phyloP scores from a whole-genome alignment of 2,797 vertebrate genomes.

The Chaetodon trifasciatus region DNA sequence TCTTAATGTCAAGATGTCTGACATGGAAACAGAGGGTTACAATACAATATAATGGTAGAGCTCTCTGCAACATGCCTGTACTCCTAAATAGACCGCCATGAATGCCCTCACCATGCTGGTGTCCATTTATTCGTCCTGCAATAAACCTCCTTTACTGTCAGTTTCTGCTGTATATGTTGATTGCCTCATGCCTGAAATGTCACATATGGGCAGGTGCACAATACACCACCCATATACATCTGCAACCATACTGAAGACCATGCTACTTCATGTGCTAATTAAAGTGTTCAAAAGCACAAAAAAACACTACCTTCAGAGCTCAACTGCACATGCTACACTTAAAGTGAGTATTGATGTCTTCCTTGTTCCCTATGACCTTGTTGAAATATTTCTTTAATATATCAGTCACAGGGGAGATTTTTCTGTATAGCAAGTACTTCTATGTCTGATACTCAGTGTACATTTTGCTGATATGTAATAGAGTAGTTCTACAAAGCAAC shows the following conservation, averaged over 20 bases:
- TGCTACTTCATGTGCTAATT: conserved; percentile 5
- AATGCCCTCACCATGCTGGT: conserved; percentile 4
- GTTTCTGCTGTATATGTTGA: conserved; percentile 2
- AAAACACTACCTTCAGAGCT: neutral
- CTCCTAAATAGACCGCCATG: conserved; percentile 19
- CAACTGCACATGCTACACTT: too few species aligned
- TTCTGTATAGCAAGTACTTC: neutral
- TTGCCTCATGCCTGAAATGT: neutral
- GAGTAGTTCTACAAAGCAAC: neutral
- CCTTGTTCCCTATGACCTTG: conserved; percentile 13
- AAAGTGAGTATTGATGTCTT: neutral
- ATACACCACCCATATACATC: conserved; percentile 11
- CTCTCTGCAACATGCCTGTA: neutral
- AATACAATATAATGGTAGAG: neutral
- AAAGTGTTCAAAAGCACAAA: neutral
- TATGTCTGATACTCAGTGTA: neutral
- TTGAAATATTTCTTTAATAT: neutral
- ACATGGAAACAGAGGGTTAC: conserved; percentile 16
- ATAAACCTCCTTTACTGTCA: conserved; percentile 10
- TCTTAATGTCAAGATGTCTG: conserved; percentile 12
- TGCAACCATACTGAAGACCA: conserved; percentile 8
- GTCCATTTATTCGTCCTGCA: conserved; percentile 3
- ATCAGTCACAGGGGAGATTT: neutral
- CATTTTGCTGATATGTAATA: neutral
- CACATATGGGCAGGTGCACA: conserved; percentile 10